Conservation (phyloP, 2,113 vertebrate genomes). For the Ammospiza nelsoni region DNA sequence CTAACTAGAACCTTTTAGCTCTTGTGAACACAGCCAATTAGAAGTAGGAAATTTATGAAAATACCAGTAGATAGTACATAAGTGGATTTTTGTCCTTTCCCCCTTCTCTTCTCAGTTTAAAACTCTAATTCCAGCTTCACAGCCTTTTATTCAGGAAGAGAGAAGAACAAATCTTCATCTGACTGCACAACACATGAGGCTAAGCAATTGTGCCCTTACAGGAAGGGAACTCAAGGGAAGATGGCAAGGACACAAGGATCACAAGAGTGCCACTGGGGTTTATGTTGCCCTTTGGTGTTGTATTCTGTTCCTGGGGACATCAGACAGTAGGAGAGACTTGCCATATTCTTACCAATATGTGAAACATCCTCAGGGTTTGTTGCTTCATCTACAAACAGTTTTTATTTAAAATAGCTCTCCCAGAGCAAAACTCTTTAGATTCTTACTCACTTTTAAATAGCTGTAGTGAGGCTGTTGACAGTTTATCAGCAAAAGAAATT, state of each 20-base stretch:
- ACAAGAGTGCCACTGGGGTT: background rate
- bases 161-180: background rate
- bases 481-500: background rate
- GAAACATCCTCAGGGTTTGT: constrained; percentile 42
- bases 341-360: background rate
- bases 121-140: background rate
- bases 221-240: background rate
- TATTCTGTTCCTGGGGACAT: background rate
- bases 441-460: background rate
- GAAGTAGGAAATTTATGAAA: background rate
- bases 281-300: background rate
- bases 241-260: background rate
- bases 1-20: background rate
- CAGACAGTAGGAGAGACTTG: background rate
- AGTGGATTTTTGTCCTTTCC: background rate
- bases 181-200: background rate
- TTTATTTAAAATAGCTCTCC: background rate
- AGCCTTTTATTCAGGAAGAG: background rate
- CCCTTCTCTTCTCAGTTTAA: background rate
- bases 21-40: background rate
- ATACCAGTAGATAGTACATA: background rate
- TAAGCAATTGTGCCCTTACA: background rate
- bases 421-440: background rate
- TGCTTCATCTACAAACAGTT: background rate
- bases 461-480: background rate